These are phyloP conservation scores for Zaprionus ornatus DNA, from an alignment of 1,140 invertebrate species.

Conservation along the genomic window DNA sequence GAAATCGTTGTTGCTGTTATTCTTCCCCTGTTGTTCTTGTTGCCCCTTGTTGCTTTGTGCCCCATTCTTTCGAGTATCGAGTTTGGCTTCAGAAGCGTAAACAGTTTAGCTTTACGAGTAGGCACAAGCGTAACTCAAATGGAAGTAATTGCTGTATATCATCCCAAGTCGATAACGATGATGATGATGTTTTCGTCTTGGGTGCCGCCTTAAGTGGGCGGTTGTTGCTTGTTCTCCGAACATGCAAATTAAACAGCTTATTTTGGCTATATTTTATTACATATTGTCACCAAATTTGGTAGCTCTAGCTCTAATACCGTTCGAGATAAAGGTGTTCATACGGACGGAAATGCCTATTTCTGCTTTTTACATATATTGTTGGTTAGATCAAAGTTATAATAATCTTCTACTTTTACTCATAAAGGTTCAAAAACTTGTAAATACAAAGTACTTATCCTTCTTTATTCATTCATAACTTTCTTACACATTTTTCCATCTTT, in stretches of 20 bases:
- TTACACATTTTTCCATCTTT: neutral
- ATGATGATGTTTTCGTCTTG: conserved; percentile 26
- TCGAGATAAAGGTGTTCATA: no score
- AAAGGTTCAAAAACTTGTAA: neutral
- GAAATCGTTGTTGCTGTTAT: conserved; percentile 51
- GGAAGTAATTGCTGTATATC: conserved; percentile 45
- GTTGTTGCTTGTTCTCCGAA: neutral
- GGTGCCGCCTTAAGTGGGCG: conserved; percentile 9
- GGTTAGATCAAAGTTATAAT: no score
- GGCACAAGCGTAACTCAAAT: conserved; percentile 34
- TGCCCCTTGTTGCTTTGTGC: neutral
- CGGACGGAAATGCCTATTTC: no score
- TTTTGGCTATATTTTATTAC: neutral
- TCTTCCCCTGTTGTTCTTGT: neutral
- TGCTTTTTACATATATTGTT: no score
- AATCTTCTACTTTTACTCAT: neutral
- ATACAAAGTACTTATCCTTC: neutral
- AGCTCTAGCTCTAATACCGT: no score
- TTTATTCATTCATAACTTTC: neutral
- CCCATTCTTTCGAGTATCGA: conserved; percentile 24
- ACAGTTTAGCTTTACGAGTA: conserved; percentile 51
- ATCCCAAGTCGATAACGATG: neutral
- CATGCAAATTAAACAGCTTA: conserved; percentile 7
- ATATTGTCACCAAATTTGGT: neutral
- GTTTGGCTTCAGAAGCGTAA: conserved; percentile 56